phyloP scores from a whole-genome alignment of 2,888 invertebrate species.

The Auanema freiburgensis region DNA sequence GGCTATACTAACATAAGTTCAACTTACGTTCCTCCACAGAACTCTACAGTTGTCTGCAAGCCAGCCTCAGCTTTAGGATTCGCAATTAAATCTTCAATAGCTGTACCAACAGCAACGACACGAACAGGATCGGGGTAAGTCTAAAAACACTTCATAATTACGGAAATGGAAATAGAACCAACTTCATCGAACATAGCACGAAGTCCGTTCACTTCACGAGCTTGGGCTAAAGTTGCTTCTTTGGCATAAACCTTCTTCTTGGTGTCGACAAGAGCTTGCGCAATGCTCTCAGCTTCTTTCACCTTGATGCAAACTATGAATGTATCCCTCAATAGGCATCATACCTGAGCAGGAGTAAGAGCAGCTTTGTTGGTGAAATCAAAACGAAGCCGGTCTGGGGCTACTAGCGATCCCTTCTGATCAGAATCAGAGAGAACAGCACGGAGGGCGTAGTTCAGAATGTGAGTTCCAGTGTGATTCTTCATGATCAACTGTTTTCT shows the following conservation, averaged over 20 bases:
- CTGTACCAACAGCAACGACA: conserved; percentile 87
- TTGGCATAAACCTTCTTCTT: conserved; percentile 85
- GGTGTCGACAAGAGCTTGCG: conserved; percentile 77
- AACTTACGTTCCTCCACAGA: conserved; percentile 92
- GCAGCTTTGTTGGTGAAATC: conserved; percentile 93
- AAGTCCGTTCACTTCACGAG: conserved; percentile 87
- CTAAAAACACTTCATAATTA: conserved; percentile 55
- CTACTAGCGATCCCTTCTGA: conserved; percentile 83
- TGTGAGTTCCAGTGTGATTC: conserved; percentile 96
- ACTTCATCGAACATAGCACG: conserved; percentile 95
- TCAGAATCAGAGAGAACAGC: conserved; percentile 74
- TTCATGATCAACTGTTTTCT: conserved; percentile 92
- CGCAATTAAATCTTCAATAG: conserved; percentile 83
- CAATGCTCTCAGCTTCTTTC: conserved; percentile 77
- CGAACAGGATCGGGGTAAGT: conserved; percentile 90
- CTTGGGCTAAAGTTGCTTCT: conserved; percentile 79
- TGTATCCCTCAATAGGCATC: background rate
- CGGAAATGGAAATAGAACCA: background rate
- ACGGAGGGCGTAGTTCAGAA: conserved; percentile 89
- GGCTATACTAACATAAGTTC: background rate
- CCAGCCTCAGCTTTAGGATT: conserved; percentile 83
- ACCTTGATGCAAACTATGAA: conserved; percentile 14
- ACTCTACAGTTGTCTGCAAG: conserved; percentile 88
- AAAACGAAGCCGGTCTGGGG: conserved; percentile 92
- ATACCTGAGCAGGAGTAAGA: conserved; percentile 83